Base-by-base conservation (phyloP, 2,113 vertebrate species). In the Isichthys henryi region DNA sequence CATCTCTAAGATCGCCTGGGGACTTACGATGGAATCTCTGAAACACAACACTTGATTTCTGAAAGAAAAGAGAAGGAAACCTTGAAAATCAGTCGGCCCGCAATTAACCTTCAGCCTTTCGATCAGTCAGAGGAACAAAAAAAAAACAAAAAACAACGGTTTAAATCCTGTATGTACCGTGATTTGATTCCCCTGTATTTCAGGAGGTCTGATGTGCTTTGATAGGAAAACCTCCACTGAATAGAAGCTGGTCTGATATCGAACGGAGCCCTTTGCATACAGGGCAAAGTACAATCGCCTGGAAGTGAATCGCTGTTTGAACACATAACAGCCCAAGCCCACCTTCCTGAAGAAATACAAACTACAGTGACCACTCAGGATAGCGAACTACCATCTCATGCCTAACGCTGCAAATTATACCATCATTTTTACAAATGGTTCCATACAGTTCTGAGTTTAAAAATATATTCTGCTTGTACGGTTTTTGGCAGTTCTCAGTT, bases 341-440 rank as follows among this genome's bases (percentile, higher is more conserved):
- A 91, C n/a, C n/a, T n/a, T 77, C 90, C 92, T 89, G 91, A 91
- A 91, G 89, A 91, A 91, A 91, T 86, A 91, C 91, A 49, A 8
- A 80, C 74, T 80, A 80, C 74, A 80, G 74, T 80, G 74, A 39
- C 15, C 35, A 43, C 35, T 80, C 35, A 17, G 35, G 74, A 80
- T 1, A 19, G 74, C 43, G 74, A 80, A 80, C 11, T 19, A 19
- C 35, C 74, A 39, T 43, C 13, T 43, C 35, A 43, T 19, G 39
- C 5, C 13, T 19, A 80, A 43, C 43, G 74, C 15, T 43, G 4
- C 35, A 19, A 35, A 43, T 80, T 43, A 80, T 80, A 80, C 35
- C 17, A 15, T 35, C 35, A 80, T n/a, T 21, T 2, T 74, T 35
- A 80, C 35, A 39, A 80, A 43, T 80, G 74, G 74, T 19, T 17